These are phyloP conservation scores for Seriola quinqueradiata DNA, from an alignment of 2,113 vertebrate species.

Conservation along the genomic window DNA sequence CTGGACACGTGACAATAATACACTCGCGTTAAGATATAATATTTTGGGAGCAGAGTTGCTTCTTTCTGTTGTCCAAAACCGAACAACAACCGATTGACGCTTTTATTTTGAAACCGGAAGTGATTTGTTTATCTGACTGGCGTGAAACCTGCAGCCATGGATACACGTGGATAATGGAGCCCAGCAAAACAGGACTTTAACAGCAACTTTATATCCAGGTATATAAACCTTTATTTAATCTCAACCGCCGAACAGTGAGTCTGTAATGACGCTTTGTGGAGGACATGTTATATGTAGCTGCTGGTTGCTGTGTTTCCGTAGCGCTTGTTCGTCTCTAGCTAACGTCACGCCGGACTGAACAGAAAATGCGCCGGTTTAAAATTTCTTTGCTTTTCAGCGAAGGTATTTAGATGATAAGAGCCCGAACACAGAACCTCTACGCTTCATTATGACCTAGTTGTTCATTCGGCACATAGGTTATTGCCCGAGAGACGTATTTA, in stretches of 20 bases:
- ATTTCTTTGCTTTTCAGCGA: background rate
- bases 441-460: background rate
- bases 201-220: background rate
- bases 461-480: background rate
- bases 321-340: background rate
- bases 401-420: background rate
- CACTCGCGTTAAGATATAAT: background rate
- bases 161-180: conserved; percentile 37
- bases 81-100: background rate
- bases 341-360: background rate
- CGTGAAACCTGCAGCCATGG: rapidly evolving
- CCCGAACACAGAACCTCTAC: background rate
- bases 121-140: rapidly evolving
- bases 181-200: background rate
- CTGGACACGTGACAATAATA: too few species aligned
- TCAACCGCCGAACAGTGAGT: rapidly evolving
- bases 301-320: background rate
- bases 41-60: background rate
- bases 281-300: background rate
- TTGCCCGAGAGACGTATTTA: background rate
- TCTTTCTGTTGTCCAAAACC: background rate
- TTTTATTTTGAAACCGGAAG: conserved; percentile 48
- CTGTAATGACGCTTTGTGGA: background rate
- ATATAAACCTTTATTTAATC: background rate
- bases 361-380: background rate